Conservation (phyloP, 2,113 vertebrate species). For the Cyprinodon brontotheroides region DNA sequence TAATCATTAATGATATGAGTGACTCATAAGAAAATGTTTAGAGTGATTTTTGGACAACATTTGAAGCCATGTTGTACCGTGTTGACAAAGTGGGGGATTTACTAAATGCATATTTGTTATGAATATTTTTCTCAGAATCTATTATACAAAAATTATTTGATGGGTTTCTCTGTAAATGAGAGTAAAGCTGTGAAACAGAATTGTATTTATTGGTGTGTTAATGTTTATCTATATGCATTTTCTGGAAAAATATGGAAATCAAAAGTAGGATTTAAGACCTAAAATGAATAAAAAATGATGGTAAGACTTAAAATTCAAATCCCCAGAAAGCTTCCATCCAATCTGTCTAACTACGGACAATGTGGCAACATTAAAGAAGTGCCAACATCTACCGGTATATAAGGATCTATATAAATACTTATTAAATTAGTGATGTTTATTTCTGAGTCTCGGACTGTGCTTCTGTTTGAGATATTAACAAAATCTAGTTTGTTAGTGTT, state of each 20-base stretch:
- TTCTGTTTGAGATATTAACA: background rate
- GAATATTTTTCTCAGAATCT: background rate
- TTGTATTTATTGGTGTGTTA: no score
- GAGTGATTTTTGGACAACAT: background rate
- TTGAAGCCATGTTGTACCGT: background rate
- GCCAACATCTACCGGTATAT: background rate
- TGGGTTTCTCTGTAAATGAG: background rate
- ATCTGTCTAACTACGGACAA: background rate
- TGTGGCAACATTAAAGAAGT: background rate
- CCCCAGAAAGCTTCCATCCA: no score
- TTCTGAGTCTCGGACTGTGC: background rate
- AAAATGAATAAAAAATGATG: no score
- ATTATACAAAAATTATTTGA: background rate
- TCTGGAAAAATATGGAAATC: no score
- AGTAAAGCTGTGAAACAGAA: background rate
- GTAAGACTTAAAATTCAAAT: no score
- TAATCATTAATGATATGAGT: background rate
- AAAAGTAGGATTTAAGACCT: no score
- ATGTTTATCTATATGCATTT: no score
- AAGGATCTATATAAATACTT: background rate
- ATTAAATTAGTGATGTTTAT: background rate
- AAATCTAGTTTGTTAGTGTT: background rate
- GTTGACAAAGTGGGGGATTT: background rate
- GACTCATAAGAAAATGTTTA: background rate
- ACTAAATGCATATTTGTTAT: background rate